A percentile compares a stretch with the other conserved stretches of the same genome.
Evolutionary conservation across 2,797 vertebrate species (phyloP).

Genomic region (Anguilla pacifica): DNA sequence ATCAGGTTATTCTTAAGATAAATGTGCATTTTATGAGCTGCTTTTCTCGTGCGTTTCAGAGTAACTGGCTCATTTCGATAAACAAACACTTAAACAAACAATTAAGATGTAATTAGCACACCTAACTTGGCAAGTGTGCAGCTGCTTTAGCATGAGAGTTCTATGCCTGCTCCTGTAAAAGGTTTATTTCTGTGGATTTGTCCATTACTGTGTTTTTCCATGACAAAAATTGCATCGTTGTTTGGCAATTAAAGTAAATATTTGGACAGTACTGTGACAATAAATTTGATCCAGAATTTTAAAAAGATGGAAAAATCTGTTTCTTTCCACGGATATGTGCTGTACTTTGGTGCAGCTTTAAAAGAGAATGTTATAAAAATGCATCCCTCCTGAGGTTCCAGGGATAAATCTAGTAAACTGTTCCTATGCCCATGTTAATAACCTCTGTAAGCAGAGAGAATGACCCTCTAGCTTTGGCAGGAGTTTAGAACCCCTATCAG

Average conservation of each 20-base stretch:
- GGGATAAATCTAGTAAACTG: constrained; percentile 21
- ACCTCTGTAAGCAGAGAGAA: neutral
- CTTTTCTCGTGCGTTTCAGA: constrained; percentile 49
- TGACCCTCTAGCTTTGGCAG: neutral
- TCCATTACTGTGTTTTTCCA: constrained; percentile 54
- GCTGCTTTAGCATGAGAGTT: constrained; percentile 46
- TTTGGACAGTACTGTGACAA: constrained; percentile 45
- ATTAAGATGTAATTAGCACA: constrained; percentile 52
- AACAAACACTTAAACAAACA: constrained; percentile 56
- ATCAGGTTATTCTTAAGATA: constrained; percentile 59
- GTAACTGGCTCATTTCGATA: constrained; percentile 67
- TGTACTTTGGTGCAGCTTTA: constrained; percentile 27
- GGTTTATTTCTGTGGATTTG: constrained; percentile 50
- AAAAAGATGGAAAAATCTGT: neutral
- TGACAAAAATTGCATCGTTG: constrained; percentile 45
- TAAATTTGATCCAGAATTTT: constrained; percentile 32
- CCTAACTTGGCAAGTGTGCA: constrained; percentile 51
- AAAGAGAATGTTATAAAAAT: constrained; percentile 2
- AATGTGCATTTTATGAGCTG: constrained; percentile 55
- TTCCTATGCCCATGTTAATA: constrained; percentile 33
- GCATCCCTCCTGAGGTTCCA: constrained; percentile 3
- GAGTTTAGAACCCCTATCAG: neutral
- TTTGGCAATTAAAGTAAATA: constrained; percentile 53
- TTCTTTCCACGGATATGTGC: constrained; percentile 26
- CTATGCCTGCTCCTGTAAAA: constrained; percentile 53